Evolutionary conservation across 2,888 invertebrate genomes (phyloP).

Genomic region (Caenorhabditis doughertyi): DNA sequence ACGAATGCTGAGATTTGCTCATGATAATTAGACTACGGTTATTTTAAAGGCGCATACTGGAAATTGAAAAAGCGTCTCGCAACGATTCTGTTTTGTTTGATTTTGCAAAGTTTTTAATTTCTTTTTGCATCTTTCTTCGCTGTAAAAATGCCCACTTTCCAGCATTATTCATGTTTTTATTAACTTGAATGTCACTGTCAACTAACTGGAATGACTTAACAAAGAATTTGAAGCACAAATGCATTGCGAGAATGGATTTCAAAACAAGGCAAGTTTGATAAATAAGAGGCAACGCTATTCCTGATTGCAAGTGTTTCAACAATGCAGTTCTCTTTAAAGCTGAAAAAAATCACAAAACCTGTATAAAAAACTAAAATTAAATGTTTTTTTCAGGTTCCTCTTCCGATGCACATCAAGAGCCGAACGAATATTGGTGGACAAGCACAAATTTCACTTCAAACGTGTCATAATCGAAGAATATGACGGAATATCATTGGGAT

Average conservation of each 20-base stretch:
- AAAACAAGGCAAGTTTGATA: too few species aligned
- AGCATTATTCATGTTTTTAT: too few species aligned
- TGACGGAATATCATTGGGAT: background rate
- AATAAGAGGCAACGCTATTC: too few species aligned
- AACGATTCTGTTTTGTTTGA: background rate
- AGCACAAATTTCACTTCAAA: background rate
- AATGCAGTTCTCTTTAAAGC: too few species aligned
- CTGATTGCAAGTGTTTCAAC: too few species aligned
- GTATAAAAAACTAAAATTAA: too few species aligned
- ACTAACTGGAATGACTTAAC: conserved; percentile 2
- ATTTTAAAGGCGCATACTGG: background rate
- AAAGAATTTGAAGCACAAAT: conserved; percentile 1
- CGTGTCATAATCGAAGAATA: background rate
- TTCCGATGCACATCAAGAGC: background rate
- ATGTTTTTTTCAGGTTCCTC: background rate
- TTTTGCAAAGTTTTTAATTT: too few species aligned
- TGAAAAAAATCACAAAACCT: too few species aligned
- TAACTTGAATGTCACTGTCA: too few species aligned
- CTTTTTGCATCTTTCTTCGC: background rate
- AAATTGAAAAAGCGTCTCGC: background rate
- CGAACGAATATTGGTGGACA: background rate
- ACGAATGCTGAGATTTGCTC: too few species aligned
- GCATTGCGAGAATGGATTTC: conserved; percentile 12
- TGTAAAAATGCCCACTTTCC: background rate
- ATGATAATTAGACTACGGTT: too few species aligned